Evolutionary conservation across 1,140 invertebrate species (phyloP).

Genomic region (Drosophila guanche): DNA sequence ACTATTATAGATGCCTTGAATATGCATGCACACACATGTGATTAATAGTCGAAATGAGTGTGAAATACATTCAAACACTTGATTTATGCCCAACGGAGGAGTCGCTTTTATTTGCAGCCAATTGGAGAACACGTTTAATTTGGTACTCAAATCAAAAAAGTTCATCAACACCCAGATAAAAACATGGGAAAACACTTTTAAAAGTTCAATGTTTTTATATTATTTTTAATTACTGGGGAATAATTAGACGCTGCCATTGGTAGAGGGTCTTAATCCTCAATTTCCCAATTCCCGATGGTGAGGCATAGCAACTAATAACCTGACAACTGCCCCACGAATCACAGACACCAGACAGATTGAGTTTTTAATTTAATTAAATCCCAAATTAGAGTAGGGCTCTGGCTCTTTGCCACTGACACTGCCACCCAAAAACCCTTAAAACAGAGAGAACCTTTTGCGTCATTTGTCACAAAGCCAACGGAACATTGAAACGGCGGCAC

Average conservation of each 20-base stretch:
- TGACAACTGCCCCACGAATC: slow-evolving; percentile 36
- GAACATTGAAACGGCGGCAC: slow-evolving; percentile 41
- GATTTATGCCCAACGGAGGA: too few species aligned
- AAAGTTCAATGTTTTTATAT: slow-evolving; percentile 30
- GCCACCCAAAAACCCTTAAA: not conserved
- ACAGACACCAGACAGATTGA: slow-evolving; percentile 29
- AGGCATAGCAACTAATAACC: slow-evolving; percentile 56
- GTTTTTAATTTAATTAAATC: slow-evolving; percentile 59
- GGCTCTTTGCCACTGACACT: not conserved
- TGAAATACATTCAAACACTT: too few species aligned
- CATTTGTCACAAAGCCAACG: slow-evolving; percentile 55
- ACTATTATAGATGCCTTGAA: not conserved
- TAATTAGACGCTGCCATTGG: slow-evolving; percentile 17
- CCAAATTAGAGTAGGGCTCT: slow-evolving; percentile 17
- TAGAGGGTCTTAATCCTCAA: not conserved
- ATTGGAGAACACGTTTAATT: slow-evolving; percentile 30
- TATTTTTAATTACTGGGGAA: not conserved
- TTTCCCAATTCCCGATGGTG: not conserved
- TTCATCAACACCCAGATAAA: not conserved
- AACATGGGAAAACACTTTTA: too few species aligned
- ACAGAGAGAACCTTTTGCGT: slow-evolving; percentile 28
- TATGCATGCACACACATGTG: too few species aligned
- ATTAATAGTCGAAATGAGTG: too few species aligned
- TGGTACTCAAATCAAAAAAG: slow-evolving; percentile 15
- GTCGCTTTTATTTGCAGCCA: slow-evolving; percentile 12